phyloP scores from a whole-genome alignment of 64 coral and sea anemone genomes.

The Dendrophyllia cribrosa region DNA sequence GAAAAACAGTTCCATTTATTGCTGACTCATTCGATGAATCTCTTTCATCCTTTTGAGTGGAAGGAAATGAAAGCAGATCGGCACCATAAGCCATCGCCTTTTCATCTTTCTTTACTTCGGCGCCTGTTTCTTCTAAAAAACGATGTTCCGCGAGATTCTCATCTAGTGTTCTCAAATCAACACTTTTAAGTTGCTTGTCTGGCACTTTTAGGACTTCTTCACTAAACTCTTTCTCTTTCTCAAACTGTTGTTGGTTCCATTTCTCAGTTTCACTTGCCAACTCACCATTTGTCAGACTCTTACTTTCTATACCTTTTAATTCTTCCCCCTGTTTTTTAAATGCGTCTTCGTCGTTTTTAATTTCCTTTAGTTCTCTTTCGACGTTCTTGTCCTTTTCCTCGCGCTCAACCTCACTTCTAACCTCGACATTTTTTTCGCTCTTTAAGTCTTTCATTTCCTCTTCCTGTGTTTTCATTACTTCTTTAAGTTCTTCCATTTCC shows the following conservation, averaged over 20 bases:
- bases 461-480: not conserved
- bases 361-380: not conserved
- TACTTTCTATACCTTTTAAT: not conserved
- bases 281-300: not conserved
- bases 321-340: not conserved
- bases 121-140: not conserved
- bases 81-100: not conserved
- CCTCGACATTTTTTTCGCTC: not conserved
- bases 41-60: not conserved
- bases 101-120: conserved; percentile 1
- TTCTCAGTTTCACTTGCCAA: too few relatives aligned
- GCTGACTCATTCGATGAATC: not conserved
- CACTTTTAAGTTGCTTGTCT: not conserved
- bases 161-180: not conserved
- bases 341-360: not conserved
- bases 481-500: conserved; percentile 31
- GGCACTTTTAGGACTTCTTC: too few relatives aligned
- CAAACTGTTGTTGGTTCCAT: too few relatives aligned
- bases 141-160: not conserved
- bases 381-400: not conserved
- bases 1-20: not conserved
- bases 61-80: not conserved
- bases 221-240: too few relatives aligned
- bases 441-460: not conserved
- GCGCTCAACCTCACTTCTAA: not conserved